Evolutionary conservation across 1,140 invertebrate genomes (phyloP).

Genomic region (Calephelis virginiensis): DNA sequence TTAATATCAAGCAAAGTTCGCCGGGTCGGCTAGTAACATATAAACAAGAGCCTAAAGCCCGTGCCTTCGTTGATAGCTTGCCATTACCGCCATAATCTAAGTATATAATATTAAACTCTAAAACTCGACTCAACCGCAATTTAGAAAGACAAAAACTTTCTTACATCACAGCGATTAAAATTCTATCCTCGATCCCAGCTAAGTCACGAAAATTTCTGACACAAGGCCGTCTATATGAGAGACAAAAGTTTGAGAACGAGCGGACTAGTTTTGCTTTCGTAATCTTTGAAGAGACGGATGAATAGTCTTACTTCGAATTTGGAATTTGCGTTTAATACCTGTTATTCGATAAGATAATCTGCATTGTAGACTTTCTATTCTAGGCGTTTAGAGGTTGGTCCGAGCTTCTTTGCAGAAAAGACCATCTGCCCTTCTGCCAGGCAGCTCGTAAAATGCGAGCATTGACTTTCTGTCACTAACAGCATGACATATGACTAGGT

Average conservation of each 20-base stretch:
- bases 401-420: no score
- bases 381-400: no score
- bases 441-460: no score
- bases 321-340: not conserved
- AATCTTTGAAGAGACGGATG: not conserved
- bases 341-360: not conserved
- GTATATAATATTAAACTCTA: constrained; percentile 70
- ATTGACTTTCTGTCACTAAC: no score
- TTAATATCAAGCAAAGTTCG: no score
- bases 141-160: constrained; percentile 71
- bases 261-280: constrained; percentile 1
- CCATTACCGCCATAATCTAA: constrained; percentile 75
- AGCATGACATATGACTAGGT: no score
- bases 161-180: constrained; percentile 72
- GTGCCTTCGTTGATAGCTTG: constrained; percentile 60
- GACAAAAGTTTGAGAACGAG: constrained; percentile 15
- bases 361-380: no score
- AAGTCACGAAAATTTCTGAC: constrained; percentile 44
- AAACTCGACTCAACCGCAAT: constrained; percentile 67
- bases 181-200: constrained; percentile 55
- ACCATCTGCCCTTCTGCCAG: no score
- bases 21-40: not conserved
- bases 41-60: constrained; percentile 45
- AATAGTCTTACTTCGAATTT: not conserved
- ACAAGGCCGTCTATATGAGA: constrained; percentile 37